Conservation (phyloP, 2,113 vertebrate species). For the Psephotus haematonotus region DNA sequence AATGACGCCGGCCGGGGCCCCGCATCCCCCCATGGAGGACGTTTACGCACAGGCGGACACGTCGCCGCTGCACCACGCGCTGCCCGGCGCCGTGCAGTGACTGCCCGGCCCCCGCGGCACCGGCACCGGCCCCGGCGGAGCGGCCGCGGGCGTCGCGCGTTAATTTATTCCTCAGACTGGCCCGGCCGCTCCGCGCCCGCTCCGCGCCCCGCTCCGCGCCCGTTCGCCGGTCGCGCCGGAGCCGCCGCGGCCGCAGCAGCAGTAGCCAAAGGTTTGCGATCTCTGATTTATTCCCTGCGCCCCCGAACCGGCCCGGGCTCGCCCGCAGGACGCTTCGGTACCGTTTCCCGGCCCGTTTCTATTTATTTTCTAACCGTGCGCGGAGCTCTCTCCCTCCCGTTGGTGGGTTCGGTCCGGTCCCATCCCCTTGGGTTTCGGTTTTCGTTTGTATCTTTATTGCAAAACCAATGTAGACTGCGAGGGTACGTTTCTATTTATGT, state of each 20-base stretch:
- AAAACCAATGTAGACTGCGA: slow-evolving; percentile 93
- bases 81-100: slow-evolving; percentile 95
- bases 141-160: slow-evolving; percentile 18
- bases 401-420: slow-evolving; percentile 72
- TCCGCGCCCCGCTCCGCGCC: slow-evolving; percentile 66
- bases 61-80: slow-evolving; percentile 92
- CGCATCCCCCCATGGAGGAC: slow-evolving; percentile 97
- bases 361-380: slow-evolving; percentile 96
- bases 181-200: not conserved
- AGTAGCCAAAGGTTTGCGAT: slow-evolving; percentile 81
- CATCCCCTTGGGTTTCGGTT: slow-evolving; percentile 77
- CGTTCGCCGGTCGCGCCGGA: slow-evolving; percentile 67
- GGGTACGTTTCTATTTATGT: slow-evolving; percentile 99
- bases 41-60: slow-evolving; percentile 95
- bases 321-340: not conserved
- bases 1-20: slow-evolving; percentile 95
- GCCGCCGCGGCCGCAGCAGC: slow-evolving; percentile 70
- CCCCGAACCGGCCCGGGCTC: not conserved
- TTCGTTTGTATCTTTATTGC: slow-evolving; percentile 92
- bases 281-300: slow-evolving; percentile 72
- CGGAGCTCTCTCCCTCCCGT: slow-evolving; percentile 82
- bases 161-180: slow-evolving; percentile 55
- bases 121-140: slow-evolving; percentile 20
- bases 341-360: slow-evolving; percentile 83
- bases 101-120: slow-evolving; percentile 57